Percentiles rank a stretch among this genome's conserved stretches.
phyloP scores from a whole-genome alignment of 2,797 vertebrate genomes.

The Scarus forsteni region DNA sequence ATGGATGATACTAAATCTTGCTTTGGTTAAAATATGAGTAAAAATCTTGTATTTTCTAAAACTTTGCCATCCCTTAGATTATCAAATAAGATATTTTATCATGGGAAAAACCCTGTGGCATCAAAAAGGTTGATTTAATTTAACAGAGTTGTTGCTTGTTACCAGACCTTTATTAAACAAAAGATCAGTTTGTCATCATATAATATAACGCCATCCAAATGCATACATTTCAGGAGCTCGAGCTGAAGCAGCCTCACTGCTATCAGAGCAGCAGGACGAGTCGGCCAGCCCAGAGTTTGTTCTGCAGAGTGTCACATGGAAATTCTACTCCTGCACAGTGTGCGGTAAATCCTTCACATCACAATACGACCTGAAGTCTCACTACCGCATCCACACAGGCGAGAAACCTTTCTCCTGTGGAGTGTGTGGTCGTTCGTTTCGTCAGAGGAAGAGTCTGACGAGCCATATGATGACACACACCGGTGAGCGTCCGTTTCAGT shows the following conservation, averaged over 20 bases:
- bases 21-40: no score
- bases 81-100: no score
- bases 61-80: no score
- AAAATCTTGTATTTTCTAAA: no score
- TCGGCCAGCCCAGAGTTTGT: neutral
- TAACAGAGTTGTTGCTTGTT: no score
- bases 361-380: slow-evolving; percentile 68
- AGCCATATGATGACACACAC: slow-evolving; percentile 74
- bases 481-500: slow-evolving; percentile 71
- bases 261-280: slow-evolving; percentile 3
- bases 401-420: slow-evolving; percentile 74
- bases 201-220: no score
- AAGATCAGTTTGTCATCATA: no score
- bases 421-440: slow-evolving; percentile 70
- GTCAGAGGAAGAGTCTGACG: slow-evolving; percentile 73
- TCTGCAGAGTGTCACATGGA: slow-evolving; percentile 48
- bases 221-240: slow-evolving; percentile 50
- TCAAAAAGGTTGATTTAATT: no score
- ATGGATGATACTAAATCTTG: no score
- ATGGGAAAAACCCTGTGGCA: no score
- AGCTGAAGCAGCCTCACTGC: slow-evolving; percentile 3
- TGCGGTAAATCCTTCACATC: slow-evolving; percentile 78
- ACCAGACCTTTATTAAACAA: no score
- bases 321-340: slow-evolving; percentile 54
- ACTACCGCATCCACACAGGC: slow-evolving; percentile 69